Base-by-base conservation (phyloP, 1,140 invertebrate genomes). In the Sycophaga agraensis region DNA sequence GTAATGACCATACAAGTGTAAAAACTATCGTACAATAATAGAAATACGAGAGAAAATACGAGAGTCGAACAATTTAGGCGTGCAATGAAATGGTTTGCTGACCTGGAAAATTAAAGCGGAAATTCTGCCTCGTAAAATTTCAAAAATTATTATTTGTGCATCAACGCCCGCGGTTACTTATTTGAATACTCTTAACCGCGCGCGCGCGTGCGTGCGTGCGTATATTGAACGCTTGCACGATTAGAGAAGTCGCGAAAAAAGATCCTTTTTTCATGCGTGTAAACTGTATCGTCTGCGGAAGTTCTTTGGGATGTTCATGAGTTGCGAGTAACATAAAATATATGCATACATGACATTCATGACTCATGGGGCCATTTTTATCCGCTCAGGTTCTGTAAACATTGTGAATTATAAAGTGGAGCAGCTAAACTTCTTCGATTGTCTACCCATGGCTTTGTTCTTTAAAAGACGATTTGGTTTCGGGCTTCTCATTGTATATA, bases 371-470 rank as follows among this genome's bases (percentile, higher is more conserved):
- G n/a, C 40, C 51, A 22, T 12, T 42, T 40, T 8, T 19, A 16
- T 57, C 8, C 11, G 21, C 4, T 17, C 17, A 24, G 9, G 8
- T 4, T 17, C n/a, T n/a, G 26, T 39, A n/a, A 22, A 9, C 5
- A 9, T 17, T 26, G n/a, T 57, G 48, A 57, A 57, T 57, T 43
- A 48, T 9, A 14, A 22, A 34, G 39, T 39, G 4, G 43, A 57
- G 16, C 43, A 26, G 43, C 34, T 43, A 3, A 57, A 48, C 42
- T 43, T 57, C 26, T n/a, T 37, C 35, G 43, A 57, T 57, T 57
- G 43, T 57, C 26, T 46, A n/a, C n/a, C n/a, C n/a, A n/a, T n/a
- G n/a, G n/a, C n/a, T n/a, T n/a, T n/a, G n/a, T n/a, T n/a, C n/a
- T n/a, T n/a, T n/a, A n/a, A n/a, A n/a, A n/a, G n/a, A n/a, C n/a